Evolutionary conservation across 2,888 invertebrate species (phyloP), one percentile per base, ranked within the genome.

Genomic region (Phania funesta): DNA sequence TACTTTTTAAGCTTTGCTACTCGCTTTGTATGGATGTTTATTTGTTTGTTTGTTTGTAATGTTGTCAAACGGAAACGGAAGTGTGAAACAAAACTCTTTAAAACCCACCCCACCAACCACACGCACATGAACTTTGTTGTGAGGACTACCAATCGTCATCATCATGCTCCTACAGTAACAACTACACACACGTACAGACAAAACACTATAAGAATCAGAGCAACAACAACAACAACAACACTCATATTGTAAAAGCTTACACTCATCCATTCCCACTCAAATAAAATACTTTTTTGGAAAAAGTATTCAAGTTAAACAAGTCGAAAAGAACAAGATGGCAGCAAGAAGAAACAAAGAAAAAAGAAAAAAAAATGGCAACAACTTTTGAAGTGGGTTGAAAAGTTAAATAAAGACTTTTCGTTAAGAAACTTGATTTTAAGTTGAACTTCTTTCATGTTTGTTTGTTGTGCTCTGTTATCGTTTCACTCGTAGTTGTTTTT

Each of bases 81-180:
- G 84, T 84, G 84, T 84, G 83, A 83, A 85, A 83, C 79, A 76
- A 78, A 84, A 84, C 76, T 81, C 81, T 84, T 84, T 77, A 67
- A 83, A 81, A 67, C 56, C 80, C 46, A 67, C 58, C 50, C 48
- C 50, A n/a, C n/a, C 79, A 70, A 52, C 46, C 70, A 81, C 41
- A 58, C 83, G 65, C 52, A 64, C 62, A 78, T 70, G 65, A 65
- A 78, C 65, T 65, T 78, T 77, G 48, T 62, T 64, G 54, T 26
- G 62, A 81, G 81, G 56, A 70, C 74, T 65, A 65, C 70, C 78
- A 82, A 78, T 78, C 82, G 78, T 65, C 73, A 60, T 62, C 73
- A 52, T 60, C 65, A 60, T 67, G 46, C 54, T 80, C 9, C 74
- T 50, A 38, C 20, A 26, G 29, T 20, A 60, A 73, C 35, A 64